Evolutionary conservation across 2,113 vertebrate genomes (phyloP).

Genomic region (Podilymbus podiceps): DNA sequence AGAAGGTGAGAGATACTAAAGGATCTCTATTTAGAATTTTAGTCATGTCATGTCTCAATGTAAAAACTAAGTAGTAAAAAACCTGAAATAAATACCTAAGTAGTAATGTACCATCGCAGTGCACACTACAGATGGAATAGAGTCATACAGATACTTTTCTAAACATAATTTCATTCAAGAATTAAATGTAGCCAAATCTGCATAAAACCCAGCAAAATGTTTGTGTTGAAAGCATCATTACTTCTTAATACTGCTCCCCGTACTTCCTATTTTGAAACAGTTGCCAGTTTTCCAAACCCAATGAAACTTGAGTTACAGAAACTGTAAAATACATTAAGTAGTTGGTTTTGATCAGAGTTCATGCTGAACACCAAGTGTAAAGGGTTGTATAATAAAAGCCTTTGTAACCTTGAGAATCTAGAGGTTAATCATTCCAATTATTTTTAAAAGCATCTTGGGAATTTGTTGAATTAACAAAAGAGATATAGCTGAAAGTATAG

Average conservation of each 20-base stretch:
- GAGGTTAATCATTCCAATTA: conserved; percentile 21
- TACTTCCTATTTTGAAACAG: neutral
- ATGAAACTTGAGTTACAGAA: neutral
- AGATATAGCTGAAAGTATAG: neutral
- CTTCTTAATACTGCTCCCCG: neutral
- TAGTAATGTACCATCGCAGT: neutral
- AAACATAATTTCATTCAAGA: neutral
- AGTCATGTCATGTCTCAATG: neutral
- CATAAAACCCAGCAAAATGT: neutral
- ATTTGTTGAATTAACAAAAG: conserved; percentile 19
- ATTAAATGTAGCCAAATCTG: neutral
- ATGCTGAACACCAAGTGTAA: neutral
- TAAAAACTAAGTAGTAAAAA: neutral
- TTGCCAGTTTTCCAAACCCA: neutral
- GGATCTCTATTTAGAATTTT: neutral
- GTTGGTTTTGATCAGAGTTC: neutral
- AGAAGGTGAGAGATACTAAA: neutral
- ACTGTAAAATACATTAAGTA: neutral
- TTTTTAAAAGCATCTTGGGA: neutral
- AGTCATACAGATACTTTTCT: neutral
- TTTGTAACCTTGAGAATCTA: neutral
- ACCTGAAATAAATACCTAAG: neutral
- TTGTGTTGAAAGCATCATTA: neutral
- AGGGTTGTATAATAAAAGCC: neutral
- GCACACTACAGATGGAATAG: neutral